Evolutionary conservation across 2,888 invertebrate genomes (phyloP).

Genomic region (Watsonalla cultraria): DNA sequence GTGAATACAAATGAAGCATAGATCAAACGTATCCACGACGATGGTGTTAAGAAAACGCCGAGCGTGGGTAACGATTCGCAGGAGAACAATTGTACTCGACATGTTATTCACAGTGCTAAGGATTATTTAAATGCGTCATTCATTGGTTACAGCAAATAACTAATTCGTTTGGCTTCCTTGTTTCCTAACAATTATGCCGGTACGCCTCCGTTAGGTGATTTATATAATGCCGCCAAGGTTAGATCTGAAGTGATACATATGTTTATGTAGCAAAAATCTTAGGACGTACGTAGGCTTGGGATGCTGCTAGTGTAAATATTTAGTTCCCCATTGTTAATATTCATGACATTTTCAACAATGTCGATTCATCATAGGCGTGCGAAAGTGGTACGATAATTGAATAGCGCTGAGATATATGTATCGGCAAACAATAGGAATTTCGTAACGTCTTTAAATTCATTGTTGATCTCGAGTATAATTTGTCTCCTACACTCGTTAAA

Average conservation of each 20-base stretch:
- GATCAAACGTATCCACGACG: conserved; percentile 24
- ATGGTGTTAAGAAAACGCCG: conserved; percentile 23
- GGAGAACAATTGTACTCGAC: conserved; percentile 16
- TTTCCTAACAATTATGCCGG: conserved; percentile 11
- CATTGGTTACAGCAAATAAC: conserved; percentile 13
- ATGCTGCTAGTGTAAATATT: not conserved
- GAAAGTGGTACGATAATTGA: conserved; percentile 36
- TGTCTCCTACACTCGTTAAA: conserved; percentile 49
- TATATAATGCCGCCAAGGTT: conserved; percentile 1
- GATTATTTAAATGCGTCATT: conserved; percentile 6
- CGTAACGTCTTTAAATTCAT: conserved; percentile 49
- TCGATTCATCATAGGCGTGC: conserved; percentile 22
- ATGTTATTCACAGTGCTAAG: conserved; percentile 7
- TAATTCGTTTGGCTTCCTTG: conserved; percentile 20
- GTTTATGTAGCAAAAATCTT: not conserved
- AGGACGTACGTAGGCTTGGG: not conserved
- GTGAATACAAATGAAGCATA: conserved; percentile 51
- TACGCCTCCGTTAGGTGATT: conserved; percentile 2
- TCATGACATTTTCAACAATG: conserved; percentile 16
- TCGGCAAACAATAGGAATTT: conserved; percentile 50
- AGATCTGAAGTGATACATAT: not conserved
- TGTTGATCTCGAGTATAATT: conserved; percentile 54
- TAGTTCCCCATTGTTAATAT: conserved; percentile 15
- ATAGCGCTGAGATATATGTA: conserved; percentile 33
- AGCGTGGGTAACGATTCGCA: conserved; percentile 29